A percentile compares a stretch with the other conserved stretches of the same genome.
Conservation (phyloP, 2,888 invertebrate genomes). For the Pasiphila rectangulata region DNA sequence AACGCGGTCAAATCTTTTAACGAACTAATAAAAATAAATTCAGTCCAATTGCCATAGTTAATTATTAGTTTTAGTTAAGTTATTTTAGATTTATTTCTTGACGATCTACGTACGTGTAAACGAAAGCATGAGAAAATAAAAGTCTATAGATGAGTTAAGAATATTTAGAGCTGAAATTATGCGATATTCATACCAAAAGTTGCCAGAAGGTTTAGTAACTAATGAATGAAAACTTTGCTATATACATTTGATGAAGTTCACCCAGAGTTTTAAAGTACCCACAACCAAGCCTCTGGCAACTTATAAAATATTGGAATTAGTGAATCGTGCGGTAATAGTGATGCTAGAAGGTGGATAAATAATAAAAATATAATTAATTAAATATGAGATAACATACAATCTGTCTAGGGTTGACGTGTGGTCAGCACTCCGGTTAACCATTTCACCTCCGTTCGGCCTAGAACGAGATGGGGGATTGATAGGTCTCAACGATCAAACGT, state of each 20-base stretch:
- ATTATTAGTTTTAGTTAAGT: too few species aligned
- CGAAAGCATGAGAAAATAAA: slow-evolving; percentile 13
- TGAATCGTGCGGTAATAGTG: slow-evolving; percentile 26
- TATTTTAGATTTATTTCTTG: not conserved
- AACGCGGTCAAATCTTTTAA: too few species aligned
- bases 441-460: slow-evolving; percentile 78
- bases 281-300: slow-evolving; percentile 24
- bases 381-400: slow-evolving; percentile 71
- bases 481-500: slow-evolving; percentile 33
- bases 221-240: not conserved
- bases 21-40: too few species aligned
- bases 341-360: slow-evolving; percentile 25
- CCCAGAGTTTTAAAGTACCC: slow-evolving; percentile 10
- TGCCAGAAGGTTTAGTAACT: slow-evolving; percentile 14
- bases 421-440: slow-evolving; percentile 77
- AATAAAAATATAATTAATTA: slow-evolving; percentile 34
- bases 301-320: slow-evolving; percentile 15
- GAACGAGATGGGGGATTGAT: slow-evolving; percentile 61
- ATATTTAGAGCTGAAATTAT: not conserved
- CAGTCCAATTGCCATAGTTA: too few species aligned
- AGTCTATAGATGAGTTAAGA: not conserved
- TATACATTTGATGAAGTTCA: not conserved
- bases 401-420: slow-evolving; percentile 77
- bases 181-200: slow-evolving; percentile 12
- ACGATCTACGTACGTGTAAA: not conserved